Conservation (phyloP, 2,113 vertebrate species). For the Pseudorhombus dupliciocellatus region DNA sequence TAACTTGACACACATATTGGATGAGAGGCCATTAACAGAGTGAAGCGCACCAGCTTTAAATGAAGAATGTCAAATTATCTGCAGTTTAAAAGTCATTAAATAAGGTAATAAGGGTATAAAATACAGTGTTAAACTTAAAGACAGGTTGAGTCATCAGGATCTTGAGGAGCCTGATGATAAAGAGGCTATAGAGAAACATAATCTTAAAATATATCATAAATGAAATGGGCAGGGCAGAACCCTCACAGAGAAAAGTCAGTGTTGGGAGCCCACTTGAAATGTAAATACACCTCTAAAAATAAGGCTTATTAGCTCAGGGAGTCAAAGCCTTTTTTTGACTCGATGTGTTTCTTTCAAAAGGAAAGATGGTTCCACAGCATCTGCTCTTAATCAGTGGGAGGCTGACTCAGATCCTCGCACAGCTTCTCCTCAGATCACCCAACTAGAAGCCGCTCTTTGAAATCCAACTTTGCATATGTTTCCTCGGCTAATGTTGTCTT, state of each 20-base stretch:
- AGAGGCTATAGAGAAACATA: neutral
- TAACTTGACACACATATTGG: too few species aligned
- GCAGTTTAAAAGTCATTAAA: neutral
- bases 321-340: neutral
- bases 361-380: conserved; percentile 15
- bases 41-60: too few species aligned
- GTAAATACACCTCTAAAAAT: conserved; percentile 28
- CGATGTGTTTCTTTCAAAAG: neutral
- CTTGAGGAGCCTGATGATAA: neutral
- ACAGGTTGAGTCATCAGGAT: neutral
- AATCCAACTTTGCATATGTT: neutral
- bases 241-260: neutral
- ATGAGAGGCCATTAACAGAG: too few species aligned
- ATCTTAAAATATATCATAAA: neutral
- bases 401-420: conserved; percentile 11
- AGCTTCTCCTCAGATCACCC: conserved; percentile 5
- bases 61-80: neutral
- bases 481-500: neutral
- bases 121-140: neutral
- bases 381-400: conserved; percentile 34
- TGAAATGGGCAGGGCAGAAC: neutral
- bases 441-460: conserved; percentile 25
- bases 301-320: neutral
- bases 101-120: neutral
- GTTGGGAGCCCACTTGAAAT: neutral